phyloP scores from a whole-genome alignment of 2,797 vertebrate species.

The Fringilla coelebs region DNA sequence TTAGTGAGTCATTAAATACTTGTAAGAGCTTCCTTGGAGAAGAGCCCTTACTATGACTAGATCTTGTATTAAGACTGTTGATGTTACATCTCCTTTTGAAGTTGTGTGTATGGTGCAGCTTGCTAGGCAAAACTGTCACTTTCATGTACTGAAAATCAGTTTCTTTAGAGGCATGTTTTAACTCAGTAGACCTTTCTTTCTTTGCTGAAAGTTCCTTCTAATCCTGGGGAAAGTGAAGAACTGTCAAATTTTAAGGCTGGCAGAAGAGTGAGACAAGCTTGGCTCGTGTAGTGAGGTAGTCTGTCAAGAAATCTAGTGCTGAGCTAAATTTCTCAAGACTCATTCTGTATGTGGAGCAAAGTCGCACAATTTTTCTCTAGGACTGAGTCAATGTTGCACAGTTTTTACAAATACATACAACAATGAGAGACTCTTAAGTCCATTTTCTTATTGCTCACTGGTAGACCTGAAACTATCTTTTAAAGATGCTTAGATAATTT shows the following conservation, averaged over 20 bases:
- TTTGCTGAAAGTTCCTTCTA: not conserved
- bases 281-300: not conserved
- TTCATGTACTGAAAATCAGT: not conserved
- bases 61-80: not conserved
- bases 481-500: not conserved
- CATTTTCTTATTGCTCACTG: not conserved
- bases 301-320: not conserved
- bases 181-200: not conserved
- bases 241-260: not conserved
- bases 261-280: not conserved
- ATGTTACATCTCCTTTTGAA: not conserved
- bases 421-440: not conserved
- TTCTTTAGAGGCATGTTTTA: not conserved
- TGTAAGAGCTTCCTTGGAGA: not conserved
- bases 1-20: not conserved
- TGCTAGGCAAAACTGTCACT: not conserved
- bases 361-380: not conserved
- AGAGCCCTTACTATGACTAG: not conserved
- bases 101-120: not conserved
- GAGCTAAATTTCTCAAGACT: not conserved
- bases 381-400: not conserved
- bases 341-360: not conserved
- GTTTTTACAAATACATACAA: accelerated
- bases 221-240: not conserved
- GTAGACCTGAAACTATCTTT: not conserved